A percentile compares a stretch with the other conserved stretches of the same genome.
Evolutionary conservation across 2,888 invertebrate genomes (phyloP).

Genomic region (Andrena hattorfiana): DNA sequence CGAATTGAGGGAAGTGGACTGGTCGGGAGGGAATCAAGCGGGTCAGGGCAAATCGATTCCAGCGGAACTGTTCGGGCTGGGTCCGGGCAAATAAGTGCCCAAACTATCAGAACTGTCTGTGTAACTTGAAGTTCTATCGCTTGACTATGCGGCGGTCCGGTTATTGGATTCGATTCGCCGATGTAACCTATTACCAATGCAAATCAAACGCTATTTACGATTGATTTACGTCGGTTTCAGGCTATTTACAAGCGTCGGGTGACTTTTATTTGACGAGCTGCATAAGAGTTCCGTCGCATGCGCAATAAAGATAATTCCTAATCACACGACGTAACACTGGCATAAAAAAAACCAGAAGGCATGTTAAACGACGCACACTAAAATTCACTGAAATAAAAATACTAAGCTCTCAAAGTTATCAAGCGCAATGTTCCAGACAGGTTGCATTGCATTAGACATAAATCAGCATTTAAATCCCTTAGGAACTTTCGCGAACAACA

Average conservation of each 20-base stretch:
- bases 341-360: too few relatives aligned
- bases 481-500: not conserved
- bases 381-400: too few relatives aligned
- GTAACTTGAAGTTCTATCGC: conserved; percentile 32
- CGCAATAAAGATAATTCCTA: too few relatives aligned
- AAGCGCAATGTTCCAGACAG: too few relatives aligned
- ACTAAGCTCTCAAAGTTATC: too few relatives aligned
- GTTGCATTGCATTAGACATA: too few relatives aligned
- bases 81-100: conserved; percentile 42
- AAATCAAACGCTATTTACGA: conserved; percentile 23
- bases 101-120: conserved; percentile 41
- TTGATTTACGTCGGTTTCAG: not conserved
- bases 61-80: conserved; percentile 13
- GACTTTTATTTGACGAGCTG: not conserved
- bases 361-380: too few relatives aligned
- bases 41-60: conserved; percentile 26
- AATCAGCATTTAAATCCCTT: not conserved
- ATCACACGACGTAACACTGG: too few relatives aligned
- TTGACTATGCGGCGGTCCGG: conserved; percentile 19
- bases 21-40: not conserved
- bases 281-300: too few relatives aligned
- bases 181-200: conserved; percentile 29
- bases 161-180: conserved; percentile 37
- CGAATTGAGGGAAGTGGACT: conserved; percentile 26
- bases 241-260: not conserved